These are phyloP conservation scores for Ornithoptera alexandrae DNA, from an alignment of 2,888 invertebrate species.

Conservation along the genomic window DNA sequence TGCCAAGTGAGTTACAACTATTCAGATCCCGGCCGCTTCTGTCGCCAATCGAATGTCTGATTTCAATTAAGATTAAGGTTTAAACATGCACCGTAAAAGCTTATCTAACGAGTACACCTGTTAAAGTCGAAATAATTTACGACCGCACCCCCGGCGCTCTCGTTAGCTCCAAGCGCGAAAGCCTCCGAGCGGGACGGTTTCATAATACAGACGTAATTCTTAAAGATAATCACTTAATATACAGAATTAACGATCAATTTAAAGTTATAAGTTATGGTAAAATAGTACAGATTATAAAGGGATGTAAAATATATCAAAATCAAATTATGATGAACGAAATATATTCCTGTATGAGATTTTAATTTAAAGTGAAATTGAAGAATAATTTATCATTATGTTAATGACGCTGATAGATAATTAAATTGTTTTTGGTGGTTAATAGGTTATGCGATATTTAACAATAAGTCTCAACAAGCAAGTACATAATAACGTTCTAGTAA, in stretches of 20 bases:
- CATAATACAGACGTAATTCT: slow-evolving; percentile 28
- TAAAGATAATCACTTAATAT: slow-evolving; percentile 17
- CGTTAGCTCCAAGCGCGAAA: slow-evolving; percentile 39
- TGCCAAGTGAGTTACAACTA: slow-evolving; percentile 40
- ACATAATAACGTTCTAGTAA: too few species aligned
- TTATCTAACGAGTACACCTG: slow-evolving; percentile 78
- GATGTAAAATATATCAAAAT: too few species aligned
- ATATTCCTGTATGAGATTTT: too few species aligned
- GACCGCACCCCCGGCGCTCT: slow-evolving; percentile 47
- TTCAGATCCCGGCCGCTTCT: slow-evolving; percentile 53
- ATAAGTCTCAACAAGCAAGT: too few species aligned
- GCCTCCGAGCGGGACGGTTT: slow-evolving; percentile 25
- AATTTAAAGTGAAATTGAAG: too few species aligned
- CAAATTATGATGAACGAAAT: too few species aligned
- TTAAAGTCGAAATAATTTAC: slow-evolving; percentile 73
- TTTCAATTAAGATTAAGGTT: slow-evolving; percentile 77
- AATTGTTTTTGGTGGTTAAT: too few species aligned
- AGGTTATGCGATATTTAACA: too few species aligned
- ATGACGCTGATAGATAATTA: too few species aligned
- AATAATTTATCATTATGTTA: too few species aligned
- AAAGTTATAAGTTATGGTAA: slow-evolving; percentile 15
- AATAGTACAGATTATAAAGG: slow-evolving; percentile 26
- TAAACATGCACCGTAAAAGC: slow-evolving; percentile 73
- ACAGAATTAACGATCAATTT: slow-evolving; percentile 13
- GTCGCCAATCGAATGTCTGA: slow-evolving; percentile 77